Percentiles rank a stretch among this genome's conserved stretches.
These are phyloP conservation scores for Aphelenchoides fujianensis DNA, from an alignment of 1,140 invertebrate genomes.

Conservation along the genomic window DNA sequence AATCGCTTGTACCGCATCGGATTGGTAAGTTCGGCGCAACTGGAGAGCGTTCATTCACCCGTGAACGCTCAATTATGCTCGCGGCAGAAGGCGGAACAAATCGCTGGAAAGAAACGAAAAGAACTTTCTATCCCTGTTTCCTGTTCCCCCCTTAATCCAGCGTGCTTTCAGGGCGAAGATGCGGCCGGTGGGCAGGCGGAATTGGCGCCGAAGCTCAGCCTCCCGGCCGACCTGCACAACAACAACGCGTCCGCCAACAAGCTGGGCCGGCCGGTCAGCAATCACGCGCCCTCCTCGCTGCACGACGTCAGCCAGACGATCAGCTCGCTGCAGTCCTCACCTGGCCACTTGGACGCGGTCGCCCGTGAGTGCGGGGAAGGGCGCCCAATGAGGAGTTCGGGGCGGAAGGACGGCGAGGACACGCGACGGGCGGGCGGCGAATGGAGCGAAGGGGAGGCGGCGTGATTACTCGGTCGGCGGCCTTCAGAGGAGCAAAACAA, in stretches of 20 bases:
- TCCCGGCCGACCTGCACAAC: slow-evolving; percentile 9
- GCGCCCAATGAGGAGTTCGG: no score
- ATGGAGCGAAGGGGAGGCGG: background rate
- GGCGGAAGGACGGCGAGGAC: background rate
- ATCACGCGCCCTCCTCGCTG: background rate
- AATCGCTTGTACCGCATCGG: slow-evolving; percentile 16
- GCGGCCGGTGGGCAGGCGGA: background rate
- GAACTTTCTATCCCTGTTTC: background rate
- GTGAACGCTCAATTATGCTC: background rate
- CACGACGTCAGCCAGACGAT: slow-evolving; percentile 10
- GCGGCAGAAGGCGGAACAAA: no score
- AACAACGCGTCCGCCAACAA: slow-evolving; percentile 5
- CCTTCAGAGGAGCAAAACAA: background rate
- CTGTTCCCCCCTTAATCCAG: background rate
- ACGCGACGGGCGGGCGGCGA: background rate
- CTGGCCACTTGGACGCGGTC: background rate
- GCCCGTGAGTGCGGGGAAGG: background rate
- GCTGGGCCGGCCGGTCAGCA: background rate
- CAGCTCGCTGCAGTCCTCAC: background rate
- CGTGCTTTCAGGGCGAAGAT: slow-evolving; percentile 17
- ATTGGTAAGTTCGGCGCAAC: slow-evolving; percentile 5
- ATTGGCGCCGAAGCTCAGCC: slow-evolving; percentile 15
- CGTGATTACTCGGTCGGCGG: background rate
- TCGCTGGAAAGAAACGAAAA: no score
- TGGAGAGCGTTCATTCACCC: background rate